Base-by-base conservation (phyloP, 2,113 vertebrate genomes). In the Taxidea taxus region DNA sequence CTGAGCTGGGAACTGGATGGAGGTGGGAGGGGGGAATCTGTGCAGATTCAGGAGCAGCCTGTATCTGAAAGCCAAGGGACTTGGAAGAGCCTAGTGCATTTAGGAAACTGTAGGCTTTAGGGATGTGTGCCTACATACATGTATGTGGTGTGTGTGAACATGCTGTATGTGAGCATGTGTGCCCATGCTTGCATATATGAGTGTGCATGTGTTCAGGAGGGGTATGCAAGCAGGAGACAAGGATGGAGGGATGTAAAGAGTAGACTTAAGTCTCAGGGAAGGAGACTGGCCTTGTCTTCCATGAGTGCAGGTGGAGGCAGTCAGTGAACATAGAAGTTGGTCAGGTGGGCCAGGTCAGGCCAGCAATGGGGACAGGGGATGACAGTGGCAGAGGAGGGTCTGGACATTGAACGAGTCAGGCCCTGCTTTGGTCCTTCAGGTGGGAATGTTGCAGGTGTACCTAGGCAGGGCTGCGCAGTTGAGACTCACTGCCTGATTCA, bases 91-190 rank as follows among this genome's bases (percentile, higher is more conserved):
- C 3, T 15, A 20, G 31, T 9, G 7, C 23, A 16, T 10, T 58
- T 16, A n/a, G 86, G 27, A 42, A 72, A 16, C 31, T 70, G 29
- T 6, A 39, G 25, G 54, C 64, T 90, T 72, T 78, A 3, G 14
- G 7, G 16, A 12, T 21, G 2, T 64, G 25, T 51, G 49, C 15
- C 3, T 56, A 25, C 6, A 1, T 6, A 1, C 10, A 25, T 20
- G 29, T 60, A 11, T 47, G 21, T 21, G 39, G 23, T 39, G 31
- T 66, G 62, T 66, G 1, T 7, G 4, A 44, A 4, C 11, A 4
- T 12, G 2, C 58, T 91, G 77, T 9, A 9, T 78, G 21, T 56
- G 64, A 62, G 6, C 7, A 5, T 66, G 51, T 18, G 2, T 51
- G 25, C 34, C 23, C 1, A 10, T 70, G 0, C 16, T 31, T 31